These are phyloP conservation scores for Pachymerium ferrugineum DNA, from an alignment of 2,888 invertebrate genomes.

Conservation along the genomic window DNA sequence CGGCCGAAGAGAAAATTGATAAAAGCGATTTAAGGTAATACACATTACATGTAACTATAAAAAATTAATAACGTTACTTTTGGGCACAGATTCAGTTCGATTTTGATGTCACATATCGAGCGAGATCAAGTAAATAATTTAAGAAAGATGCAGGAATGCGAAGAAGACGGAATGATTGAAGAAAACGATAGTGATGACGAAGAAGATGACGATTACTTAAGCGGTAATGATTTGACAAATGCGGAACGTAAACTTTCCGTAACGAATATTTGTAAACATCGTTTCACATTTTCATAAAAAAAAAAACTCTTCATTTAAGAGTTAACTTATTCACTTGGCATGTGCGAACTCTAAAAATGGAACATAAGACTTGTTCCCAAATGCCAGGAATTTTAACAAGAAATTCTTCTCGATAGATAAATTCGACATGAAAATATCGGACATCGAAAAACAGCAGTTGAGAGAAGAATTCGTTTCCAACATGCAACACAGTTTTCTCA, in stretches of 20 bases:
- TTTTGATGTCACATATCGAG: slow-evolving; percentile 75
- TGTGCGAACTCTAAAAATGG: too few species aligned
- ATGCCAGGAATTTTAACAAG: too few species aligned
- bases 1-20: slow-evolving; percentile 47
- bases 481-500: slow-evolving; percentile 78
- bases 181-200: slow-evolving; percentile 40
- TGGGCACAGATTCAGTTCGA: slow-evolving; percentile 58
- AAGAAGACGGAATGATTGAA: slow-evolving; percentile 45
- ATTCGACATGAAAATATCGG: too few species aligned
- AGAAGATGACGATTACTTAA: slow-evolving; percentile 33
- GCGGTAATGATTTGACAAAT: not conserved
- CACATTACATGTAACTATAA: not conserved
- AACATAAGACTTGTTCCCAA: too few species aligned
- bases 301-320: too few species aligned
- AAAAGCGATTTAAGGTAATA: slow-evolving; percentile 42
- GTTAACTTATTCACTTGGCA: too few species aligned
- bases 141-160: slow-evolving; percentile 55
- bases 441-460: slow-evolving; percentile 55
- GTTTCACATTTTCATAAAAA: too few species aligned
- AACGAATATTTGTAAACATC: too few species aligned
- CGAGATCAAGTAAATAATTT: slow-evolving; percentile 61
- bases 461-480: slow-evolving; percentile 74
- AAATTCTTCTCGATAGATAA: not conserved
- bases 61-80: not conserved
- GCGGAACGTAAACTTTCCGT: too few species aligned